Percentiles rank a stretch among this genome's conserved stretches.
phyloP scores from a whole-genome alignment of 2,888 invertebrate genomes.

The Eupithecia dodoneata region DNA sequence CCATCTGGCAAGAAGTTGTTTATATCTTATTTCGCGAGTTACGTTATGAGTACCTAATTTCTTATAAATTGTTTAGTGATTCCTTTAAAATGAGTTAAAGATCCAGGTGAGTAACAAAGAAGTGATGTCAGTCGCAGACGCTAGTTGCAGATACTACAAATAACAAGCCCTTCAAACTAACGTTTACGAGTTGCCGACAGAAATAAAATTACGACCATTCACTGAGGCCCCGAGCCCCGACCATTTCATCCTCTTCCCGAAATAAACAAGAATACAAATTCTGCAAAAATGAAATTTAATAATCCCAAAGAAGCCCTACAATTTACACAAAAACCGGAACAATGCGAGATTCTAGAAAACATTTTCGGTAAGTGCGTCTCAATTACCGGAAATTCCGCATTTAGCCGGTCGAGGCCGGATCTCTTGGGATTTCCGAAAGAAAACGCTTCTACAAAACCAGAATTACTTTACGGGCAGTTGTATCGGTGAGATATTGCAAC shows the following conservation, averaged over 20 bases:
- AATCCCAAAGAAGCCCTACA: conserved; percentile 30
- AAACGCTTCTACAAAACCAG: conserved; percentile 45
- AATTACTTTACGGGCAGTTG: conserved; percentile 39
- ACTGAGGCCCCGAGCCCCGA: background rate
- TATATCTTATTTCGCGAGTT: background rate
- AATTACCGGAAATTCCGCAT: conserved; percentile 58
- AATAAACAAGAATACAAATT: conserved; percentile 30
- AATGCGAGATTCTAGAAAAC: conserved; percentile 50
- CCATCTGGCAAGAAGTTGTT: background rate
- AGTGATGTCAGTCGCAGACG: background rate
- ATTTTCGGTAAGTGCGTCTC: conserved; percentile 55
- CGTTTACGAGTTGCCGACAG: background rate
- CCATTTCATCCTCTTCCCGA: conserved; percentile 14
- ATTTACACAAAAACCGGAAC: conserved; percentile 49
- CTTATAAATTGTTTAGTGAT: background rate
- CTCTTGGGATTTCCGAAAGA: conserved; percentile 51
- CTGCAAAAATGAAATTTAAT: conserved; percentile 34
- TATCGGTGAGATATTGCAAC: conserved; percentile 34
- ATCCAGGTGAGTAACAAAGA: background rate
- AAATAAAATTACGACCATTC: background rate
- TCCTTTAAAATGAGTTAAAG: background rate
- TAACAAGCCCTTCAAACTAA: background rate
- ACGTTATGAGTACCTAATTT: background rate
- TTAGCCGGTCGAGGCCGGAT: conserved; percentile 51
- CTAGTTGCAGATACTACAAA: background rate